Percentiles rank a stretch among this genome's conserved stretches.
phyloP scores from a whole-genome alignment of 2,797 vertebrate genomes.

The Mastacembelus armatus region DNA sequence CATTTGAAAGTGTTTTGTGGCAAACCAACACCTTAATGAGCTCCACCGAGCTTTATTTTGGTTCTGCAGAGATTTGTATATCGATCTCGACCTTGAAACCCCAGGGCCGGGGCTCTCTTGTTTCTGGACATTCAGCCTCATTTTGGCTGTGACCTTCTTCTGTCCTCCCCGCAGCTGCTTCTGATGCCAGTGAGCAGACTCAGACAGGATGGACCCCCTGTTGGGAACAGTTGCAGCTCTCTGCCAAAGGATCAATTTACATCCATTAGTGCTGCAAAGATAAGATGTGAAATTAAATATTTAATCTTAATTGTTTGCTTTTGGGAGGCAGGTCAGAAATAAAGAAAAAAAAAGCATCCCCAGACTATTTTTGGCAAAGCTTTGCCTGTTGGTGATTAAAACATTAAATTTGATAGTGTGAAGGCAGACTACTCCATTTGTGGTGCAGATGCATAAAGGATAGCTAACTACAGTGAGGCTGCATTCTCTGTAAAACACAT shows the following conservation, averaged over 20 bases:
- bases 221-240: constrained; percentile 61
- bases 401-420: constrained; percentile 7
- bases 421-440: constrained; percentile 31
- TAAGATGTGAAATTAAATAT: constrained; percentile 64
- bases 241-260: constrained; percentile 73
- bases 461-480: constrained; percentile 33
- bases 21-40: constrained; percentile 68
- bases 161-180: constrained; percentile 76
- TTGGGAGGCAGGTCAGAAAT: constrained; percentile 25
- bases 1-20: constrained; percentile 39
- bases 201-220: constrained; percentile 71
- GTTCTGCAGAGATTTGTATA: constrained; percentile 51
- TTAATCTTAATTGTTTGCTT: constrained; percentile 45
- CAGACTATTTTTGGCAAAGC: background rate
- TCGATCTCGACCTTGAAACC: constrained; percentile 72
- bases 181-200: constrained; percentile 69
- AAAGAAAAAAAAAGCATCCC: constrained; percentile 1
- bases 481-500: constrained; percentile 66
- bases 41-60: constrained; percentile 51
- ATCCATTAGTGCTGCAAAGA: constrained; percentile 62
- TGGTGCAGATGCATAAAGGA: constrained; percentile 35
- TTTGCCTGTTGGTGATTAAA: constrained; percentile 29
- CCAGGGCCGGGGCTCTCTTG: constrained; percentile 51
- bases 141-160: constrained; percentile 74
- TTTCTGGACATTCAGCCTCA: constrained; percentile 68